Conservation (phyloP, 92 coral and sea anemone species). For the Ricordea florida region DNA sequence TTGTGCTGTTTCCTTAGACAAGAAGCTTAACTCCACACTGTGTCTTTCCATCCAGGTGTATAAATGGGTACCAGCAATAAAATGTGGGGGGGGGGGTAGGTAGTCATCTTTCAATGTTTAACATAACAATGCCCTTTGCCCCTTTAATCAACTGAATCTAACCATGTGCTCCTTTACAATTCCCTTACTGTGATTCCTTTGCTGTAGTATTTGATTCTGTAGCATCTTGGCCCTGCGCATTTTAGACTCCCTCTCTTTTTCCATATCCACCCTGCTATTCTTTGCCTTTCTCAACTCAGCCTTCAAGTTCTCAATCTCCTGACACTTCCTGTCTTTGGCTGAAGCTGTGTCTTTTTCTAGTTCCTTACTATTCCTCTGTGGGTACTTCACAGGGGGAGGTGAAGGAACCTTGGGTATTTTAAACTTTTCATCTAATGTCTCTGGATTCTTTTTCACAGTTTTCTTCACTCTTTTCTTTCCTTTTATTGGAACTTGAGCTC, state of each 20-base stretch:
- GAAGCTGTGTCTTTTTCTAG: conserved; percentile 72
- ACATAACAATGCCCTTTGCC: too few relatives aligned
- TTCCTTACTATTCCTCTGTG: conserved; percentile 16
- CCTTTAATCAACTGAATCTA: too few relatives aligned
- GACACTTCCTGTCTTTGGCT: conserved; percentile 76
- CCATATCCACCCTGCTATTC: conserved; percentile 68
- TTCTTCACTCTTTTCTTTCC: conserved; percentile 49
- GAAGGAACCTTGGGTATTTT: conserved; percentile 59
- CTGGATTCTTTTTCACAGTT: conserved; percentile 45
- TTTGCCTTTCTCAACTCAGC: conserved; percentile 79
- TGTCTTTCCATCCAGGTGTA: too few relatives aligned
- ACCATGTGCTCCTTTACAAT: too few relatives aligned
- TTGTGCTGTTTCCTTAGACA: too few relatives aligned
- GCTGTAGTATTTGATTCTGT: conserved; percentile 90
- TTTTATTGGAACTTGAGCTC: conserved; percentile 10
- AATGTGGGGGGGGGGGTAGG: too few relatives aligned
- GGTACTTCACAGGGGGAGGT: conserved; percentile 69
- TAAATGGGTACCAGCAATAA: too few relatives aligned
- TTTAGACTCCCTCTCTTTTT: conserved; percentile 74
- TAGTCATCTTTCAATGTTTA: too few relatives aligned
- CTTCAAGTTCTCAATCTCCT: conserved; percentile 65
- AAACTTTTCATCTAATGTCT: conserved; percentile 62
- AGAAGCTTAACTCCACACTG: too few relatives aligned
- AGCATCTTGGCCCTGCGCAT: conserved; percentile 86
- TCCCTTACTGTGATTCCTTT: conserved; percentile 84